phyloP scores from a whole-genome alignment of 2,888 invertebrate genomes.

The Litoditis marina region DNA sequence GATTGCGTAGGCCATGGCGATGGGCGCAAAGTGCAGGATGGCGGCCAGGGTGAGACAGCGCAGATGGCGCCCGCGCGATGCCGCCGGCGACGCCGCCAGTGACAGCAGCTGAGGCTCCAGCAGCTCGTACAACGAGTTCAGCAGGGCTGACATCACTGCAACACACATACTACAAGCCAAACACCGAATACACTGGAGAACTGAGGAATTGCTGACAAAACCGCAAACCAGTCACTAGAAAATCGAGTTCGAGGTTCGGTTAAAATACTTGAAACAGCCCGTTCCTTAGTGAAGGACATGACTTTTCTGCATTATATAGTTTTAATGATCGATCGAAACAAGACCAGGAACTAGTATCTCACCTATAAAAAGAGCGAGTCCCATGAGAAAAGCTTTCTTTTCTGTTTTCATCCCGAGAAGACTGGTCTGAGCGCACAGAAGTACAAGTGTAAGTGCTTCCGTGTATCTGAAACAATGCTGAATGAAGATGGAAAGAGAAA shows the following conservation, averaged over 20 bases:
- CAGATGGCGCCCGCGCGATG: conserved; percentile 39
- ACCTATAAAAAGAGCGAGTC: conserved; percentile 66
- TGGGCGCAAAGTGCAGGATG: conserved; percentile 38
- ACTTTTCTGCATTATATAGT: too few species aligned
- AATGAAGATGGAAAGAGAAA: too few species aligned
- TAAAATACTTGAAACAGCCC: too few species aligned
- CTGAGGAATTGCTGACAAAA: too few species aligned
- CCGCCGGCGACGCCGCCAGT: conserved; percentile 62
- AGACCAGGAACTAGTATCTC: too few species aligned
- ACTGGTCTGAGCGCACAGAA: conserved; percentile 67
- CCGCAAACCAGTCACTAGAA: background rate
- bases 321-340: too few species aligned
- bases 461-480: conserved; percentile 64
- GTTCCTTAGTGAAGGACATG: too few species aligned
- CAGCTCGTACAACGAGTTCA: conserved; percentile 68
- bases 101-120: conserved; percentile 66
- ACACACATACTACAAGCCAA: too few species aligned
- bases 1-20: conserved; percentile 35
- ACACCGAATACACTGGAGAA: too few species aligned
- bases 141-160: conserved; percentile 66
- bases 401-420: conserved; percentile 65
- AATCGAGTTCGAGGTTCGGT: too few species aligned
- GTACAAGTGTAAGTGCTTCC: conserved; percentile 67
- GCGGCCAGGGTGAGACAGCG: conserved; percentile 39
- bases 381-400: conserved; percentile 66